Percentiles rank a stretch among this genome's conserved stretches.
These are phyloP conservation scores for Poecilia latipinna DNA, from an alignment of 2,113 vertebrate genomes.

Conservation along the genomic window DNA sequence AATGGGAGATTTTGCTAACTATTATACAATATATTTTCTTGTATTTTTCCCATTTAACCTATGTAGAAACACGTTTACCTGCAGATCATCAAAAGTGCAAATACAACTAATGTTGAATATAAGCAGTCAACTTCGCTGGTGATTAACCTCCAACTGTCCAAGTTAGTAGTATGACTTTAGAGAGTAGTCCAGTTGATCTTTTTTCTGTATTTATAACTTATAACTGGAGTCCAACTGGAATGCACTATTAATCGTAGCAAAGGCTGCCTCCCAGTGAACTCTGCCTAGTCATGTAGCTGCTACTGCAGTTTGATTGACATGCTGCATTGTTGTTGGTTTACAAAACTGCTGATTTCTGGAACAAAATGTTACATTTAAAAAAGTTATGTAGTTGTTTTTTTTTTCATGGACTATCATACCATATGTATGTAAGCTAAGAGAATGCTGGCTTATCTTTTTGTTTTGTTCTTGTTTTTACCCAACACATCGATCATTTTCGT, in stretches of 20 bases:
- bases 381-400: background rate
- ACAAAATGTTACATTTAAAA: background rate
- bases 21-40: background rate
- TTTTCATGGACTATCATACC: background rate
- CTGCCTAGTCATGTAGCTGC: conserved; percentile 1
- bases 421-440: background rate
- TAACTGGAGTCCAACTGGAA: too few species aligned
- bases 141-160: too few species aligned
- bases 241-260: conserved; percentile 20
- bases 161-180: too few species aligned
- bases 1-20: background rate
- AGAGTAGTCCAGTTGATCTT: too few species aligned
- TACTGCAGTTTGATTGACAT: background rate
- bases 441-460: background rate
- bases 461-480: conserved; percentile 3
- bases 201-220: too few species aligned
- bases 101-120: background rate
- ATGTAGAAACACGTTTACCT: background rate
- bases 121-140: too few species aligned
- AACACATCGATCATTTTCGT: conserved; percentile 45
- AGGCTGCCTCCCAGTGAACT: conserved; percentile 9
- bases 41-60: background rate
- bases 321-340: background rate
- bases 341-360: conserved; percentile 4
- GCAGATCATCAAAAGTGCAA: background rate